Evolutionary conservation across 2,888 invertebrate genomes (phyloP), one percentile per base, ranked within the genome.

Genomic region (Auanema freiburgensis): DNA sequence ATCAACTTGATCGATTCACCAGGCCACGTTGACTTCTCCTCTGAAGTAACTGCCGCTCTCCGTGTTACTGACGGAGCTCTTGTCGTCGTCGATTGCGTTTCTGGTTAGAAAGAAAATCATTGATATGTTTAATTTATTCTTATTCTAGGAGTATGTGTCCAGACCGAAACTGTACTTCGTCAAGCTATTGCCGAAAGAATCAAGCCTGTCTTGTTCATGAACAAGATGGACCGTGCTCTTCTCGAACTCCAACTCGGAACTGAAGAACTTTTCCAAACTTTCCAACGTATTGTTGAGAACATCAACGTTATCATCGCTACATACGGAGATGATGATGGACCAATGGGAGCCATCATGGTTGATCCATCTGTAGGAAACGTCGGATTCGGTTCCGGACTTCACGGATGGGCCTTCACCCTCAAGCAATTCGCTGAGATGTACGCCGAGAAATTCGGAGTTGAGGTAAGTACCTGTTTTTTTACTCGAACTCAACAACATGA

Each of bases 401-500:
- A 99, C 86, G 97, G 98, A 73, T 99, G 98, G 98, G 98, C 97
- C 57, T 99, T 98, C 87, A 98, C 98, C 71, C 89, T 99, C 76
- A 99, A 98, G 88, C 97, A 99, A 88, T 98, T 99, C 88, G 88
- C 97, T 54, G 96, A 97, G 87, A 93, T 98, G 91, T 99, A 99
- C 85, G 91, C 95, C 41, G 92, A 92, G 85, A 98, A 97, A 87
- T 99, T 99, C 89, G 94, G 95, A 88, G 93, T 96, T 76, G 93
- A 84, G 69, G 81, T 79, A 56, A 49, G 59, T 33, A 23, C 3
- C 6, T n/a, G 40, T 18, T 25, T 23, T 14, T 12, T n/a, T 21
- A 41, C 40, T n/a, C 55, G 56, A 44, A 62, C 65, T 52, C 1
- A 14, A 14, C 49, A 14, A 11, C 12, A 57, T 44, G 18, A 1